Evolutionary conservation across 2,113 vertebrate species (phyloP), one percentile per base, ranked within the genome.

Genomic region (Pseudopipra pipra): DNA sequence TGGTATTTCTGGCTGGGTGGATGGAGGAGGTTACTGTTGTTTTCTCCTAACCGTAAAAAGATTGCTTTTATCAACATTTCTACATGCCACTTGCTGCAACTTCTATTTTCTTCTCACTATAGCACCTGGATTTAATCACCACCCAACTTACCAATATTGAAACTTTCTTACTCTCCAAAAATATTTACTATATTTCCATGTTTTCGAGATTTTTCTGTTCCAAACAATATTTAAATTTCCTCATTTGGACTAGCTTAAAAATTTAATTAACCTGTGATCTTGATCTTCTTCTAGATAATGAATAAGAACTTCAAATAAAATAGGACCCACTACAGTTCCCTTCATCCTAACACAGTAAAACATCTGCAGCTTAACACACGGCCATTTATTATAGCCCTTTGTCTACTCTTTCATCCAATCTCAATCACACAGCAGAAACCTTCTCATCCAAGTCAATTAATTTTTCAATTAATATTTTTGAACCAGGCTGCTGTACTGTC

Each of bases 391-490:
- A 68, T 55, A 37, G 84, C 33, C 47, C 21, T 85, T 78, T 76
- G 31, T 87, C 87, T 80, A 80, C 49, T 79, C 46, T 55, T 93
- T 90, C 73, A 74, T 65, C 47, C 80, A 87, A 14, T 47, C 61
- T 79, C 80, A 92, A 44, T 65, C 71, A 66, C 4, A 5, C 22
- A 85, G 62, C 79, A 82, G 46, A 20, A 56, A 31, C 22, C 21
- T 78, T 74, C 71, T 87, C 33, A 82, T 89, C n/a, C 81, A 81
- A 91, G 80, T 81, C 75, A 91, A 91, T 90, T 93, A 85, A 89
- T 72, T 89, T 94, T 90, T 87, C 81, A 95, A 79, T 92, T 86
- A 91, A 20, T 76, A 25, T 78, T 89, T 96, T 88, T 88, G 44
- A 66, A 73, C 27, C 11, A 72, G 44, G 24, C 19, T 76, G 51